phyloP scores from a whole-genome alignment of 1,140 invertebrate species.

The Drosophila suzukii region DNA sequence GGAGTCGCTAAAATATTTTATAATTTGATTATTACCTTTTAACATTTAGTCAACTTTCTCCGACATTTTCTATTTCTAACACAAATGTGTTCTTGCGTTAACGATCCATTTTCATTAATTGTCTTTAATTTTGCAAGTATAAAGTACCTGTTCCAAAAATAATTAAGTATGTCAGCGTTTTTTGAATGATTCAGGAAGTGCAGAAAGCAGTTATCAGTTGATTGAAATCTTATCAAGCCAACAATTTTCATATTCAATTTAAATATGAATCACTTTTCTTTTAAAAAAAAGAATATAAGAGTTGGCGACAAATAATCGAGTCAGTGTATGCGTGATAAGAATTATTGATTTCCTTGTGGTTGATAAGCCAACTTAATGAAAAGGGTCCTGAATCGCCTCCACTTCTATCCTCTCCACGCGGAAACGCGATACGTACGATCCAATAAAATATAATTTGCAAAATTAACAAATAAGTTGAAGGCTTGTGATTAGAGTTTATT shows the following conservation, averaged over 20 bases:
- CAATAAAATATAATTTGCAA: conserved; percentile 62
- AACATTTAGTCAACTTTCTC: too few species aligned
- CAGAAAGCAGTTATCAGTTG: neutral
- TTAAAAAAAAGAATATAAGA: conserved; percentile 2
- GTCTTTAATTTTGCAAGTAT: too few species aligned
- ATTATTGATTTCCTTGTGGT: conserved; percentile 46
- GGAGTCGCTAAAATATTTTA: too few species aligned
- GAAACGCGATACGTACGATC: conserved; percentile 38
- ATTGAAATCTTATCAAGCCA: conserved; percentile 26
- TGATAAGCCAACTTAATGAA: conserved; percentile 43
- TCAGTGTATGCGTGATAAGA: conserved; percentile 32
- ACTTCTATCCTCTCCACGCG: neutral
- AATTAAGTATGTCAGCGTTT: neutral
- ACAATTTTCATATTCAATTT: conserved; percentile 31
- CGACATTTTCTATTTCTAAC: too few species aligned
- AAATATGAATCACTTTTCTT: conserved; percentile 38
- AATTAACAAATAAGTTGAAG: conserved; percentile 59
- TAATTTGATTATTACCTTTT: too few species aligned
- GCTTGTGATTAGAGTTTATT: conserved; percentile 66
- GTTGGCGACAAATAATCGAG: conserved; percentile 3
- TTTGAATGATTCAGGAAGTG: neutral
- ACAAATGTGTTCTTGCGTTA: too few species aligned
- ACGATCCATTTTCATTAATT: too few species aligned
- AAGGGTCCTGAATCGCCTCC: conserved; percentile 5
- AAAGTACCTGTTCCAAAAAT: conserved; percentile 4